Conservation (phyloP, 1,140 invertebrate genomes). For the Lutraria rhynchaena region DNA sequence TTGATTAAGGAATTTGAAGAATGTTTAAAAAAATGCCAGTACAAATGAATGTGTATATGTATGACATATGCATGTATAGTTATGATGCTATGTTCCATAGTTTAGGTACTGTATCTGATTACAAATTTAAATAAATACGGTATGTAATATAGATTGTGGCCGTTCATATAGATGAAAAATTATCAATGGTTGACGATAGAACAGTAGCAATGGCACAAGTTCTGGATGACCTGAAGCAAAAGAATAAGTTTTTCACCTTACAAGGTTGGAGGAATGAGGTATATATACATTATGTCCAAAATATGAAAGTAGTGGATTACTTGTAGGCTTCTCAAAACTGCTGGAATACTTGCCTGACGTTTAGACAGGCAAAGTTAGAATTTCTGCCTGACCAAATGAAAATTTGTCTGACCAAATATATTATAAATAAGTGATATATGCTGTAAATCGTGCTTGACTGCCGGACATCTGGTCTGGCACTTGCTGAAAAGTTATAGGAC, state of each 20-base stretch:
- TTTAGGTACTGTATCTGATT: not conserved
- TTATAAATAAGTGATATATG: too few relatives aligned
- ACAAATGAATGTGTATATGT: not conserved
- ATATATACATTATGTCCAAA: too few relatives aligned
- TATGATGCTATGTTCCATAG: not conserved
- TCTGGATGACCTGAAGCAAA: slow-evolving; percentile 87
- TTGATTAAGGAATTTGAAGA: too few relatives aligned
- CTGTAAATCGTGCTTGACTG: too few relatives aligned
- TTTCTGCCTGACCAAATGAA: too few relatives aligned
- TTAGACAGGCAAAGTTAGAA: too few relatives aligned
- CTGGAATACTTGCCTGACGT: too few relatives aligned
- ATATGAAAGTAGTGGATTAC: too few relatives aligned
- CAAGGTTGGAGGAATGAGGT: slow-evolving; percentile 96
- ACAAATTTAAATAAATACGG: not conserved
- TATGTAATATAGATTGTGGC: slow-evolving; percentile 3
- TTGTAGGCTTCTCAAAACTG: too few relatives aligned
- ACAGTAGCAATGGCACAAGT: slow-evolving; percentile 91
- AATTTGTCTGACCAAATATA: too few relatives aligned
- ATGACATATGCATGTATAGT: not conserved
- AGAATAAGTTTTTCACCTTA: slow-evolving; percentile 87
- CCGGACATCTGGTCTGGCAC: too few relatives aligned
- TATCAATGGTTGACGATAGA: slow-evolving; percentile 91
- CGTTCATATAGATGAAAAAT: slow-evolving; percentile 82
- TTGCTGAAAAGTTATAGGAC: too few relatives aligned
- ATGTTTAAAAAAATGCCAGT: not conserved